Conservation (phyloP, 2,113 vertebrate genomes). For the Mellivora capensis region DNA sequence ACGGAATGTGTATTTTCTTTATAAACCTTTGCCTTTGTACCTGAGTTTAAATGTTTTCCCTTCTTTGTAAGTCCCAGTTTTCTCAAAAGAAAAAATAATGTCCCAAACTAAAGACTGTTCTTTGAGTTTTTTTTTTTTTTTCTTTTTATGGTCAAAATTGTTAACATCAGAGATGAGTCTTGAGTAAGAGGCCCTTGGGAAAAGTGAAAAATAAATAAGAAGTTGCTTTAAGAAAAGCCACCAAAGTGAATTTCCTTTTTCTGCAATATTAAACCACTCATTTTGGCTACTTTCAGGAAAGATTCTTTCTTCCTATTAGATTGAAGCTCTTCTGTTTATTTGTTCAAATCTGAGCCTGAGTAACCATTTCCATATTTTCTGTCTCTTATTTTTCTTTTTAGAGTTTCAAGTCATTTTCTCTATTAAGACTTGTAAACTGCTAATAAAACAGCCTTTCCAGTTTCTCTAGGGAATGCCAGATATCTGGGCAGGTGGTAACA, state of each 20-base stretch:
- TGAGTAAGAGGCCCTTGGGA: not conserved
- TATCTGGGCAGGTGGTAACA: not conserved
- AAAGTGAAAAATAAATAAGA: constrained; percentile 41
- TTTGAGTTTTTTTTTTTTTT: not conserved
- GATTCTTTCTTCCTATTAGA: not conserved
- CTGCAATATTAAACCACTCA: not conserved
- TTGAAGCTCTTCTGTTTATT: not conserved
- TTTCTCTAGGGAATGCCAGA: not conserved
- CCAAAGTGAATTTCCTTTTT: not conserved
- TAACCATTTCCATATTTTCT: not conserved
- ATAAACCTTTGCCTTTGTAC: constrained; percentile 48
- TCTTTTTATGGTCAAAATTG: not conserved
- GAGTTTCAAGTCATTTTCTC: constrained; percentile 31
- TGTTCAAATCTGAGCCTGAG: not conserved
- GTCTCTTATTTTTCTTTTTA: not conserved
- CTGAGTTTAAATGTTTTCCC: not conserved
- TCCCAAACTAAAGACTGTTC: not conserved
- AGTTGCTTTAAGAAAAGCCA: constrained; percentile 7
- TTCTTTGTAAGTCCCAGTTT: not conserved
- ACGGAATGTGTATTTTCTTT: constrained; percentile 68
- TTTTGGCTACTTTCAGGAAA: not conserved
- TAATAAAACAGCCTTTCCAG: not conserved
- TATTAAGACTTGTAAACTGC: not conserved
- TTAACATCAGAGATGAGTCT: not conserved
- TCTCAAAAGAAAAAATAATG: not conserved